phyloP scores from a whole-genome alignment of 1,140 invertebrate genomes.

The Ceratitis capitata region DNA sequence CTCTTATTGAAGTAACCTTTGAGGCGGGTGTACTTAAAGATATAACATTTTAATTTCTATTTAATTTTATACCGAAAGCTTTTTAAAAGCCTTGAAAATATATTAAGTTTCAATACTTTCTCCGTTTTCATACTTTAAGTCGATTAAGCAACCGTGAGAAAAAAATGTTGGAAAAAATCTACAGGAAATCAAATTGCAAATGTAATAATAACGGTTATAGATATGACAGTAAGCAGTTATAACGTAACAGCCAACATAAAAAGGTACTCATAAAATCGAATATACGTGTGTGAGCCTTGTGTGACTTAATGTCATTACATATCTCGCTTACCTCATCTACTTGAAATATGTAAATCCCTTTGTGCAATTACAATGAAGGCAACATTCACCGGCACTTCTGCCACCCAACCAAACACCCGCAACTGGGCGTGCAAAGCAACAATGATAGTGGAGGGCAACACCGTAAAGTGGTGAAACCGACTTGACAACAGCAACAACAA shows the following conservation, averaged over 20 bases:
- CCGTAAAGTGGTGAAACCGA: neutral
- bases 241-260: neutral
- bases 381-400: neutral
- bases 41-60: no score
- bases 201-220: neutral
- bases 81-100: no score
- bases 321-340: neutral
- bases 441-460: neutral
- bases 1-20: neutral
- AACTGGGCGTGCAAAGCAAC: neutral
- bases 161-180: neutral
- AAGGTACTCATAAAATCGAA: neutral
- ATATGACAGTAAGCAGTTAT: neutral
- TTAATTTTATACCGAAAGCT: no score
- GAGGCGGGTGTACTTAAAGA: no score
- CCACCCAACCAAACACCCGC: no score
- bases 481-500: neutral
- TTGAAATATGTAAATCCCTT: neutral
- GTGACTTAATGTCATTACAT: no score
- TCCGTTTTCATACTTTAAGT: neutral
- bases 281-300: neutral
- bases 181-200: neutral
- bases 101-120: neutral
- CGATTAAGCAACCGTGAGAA: neutral
- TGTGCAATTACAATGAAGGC: constrained; percentile 6